Evolutionary conservation across 30 jellyfish, hydroid and myxozoan genomes (phyloP).

Genomic region (Sanderia malayensis): DNA sequence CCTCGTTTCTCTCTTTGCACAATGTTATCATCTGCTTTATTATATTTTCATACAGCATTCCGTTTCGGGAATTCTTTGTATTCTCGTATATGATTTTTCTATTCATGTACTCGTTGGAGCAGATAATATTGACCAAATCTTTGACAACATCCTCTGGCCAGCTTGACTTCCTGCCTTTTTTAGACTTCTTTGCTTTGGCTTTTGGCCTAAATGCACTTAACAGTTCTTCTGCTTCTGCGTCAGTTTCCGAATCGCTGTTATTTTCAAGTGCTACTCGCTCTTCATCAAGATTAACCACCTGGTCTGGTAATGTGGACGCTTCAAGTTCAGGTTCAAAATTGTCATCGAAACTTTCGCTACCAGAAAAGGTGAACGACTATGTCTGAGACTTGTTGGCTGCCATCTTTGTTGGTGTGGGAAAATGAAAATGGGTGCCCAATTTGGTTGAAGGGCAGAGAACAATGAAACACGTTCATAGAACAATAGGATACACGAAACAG

Average conservation of each 20-base stretch:
- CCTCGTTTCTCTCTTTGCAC: constrained; percentile 16
- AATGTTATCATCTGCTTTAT: neutral
- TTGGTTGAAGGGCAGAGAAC: neutral
- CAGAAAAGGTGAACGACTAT: neutral
- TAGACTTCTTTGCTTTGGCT: constrained; percentile 4
- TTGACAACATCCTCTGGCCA: constrained; percentile 38
- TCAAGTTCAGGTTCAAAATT: neutral
- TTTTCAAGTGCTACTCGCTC: constrained; percentile 7
- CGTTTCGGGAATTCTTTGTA: constrained; percentile 25
- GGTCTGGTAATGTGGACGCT: neutral
- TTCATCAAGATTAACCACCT: neutral
- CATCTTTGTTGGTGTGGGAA: neutral
- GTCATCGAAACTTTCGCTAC: constrained; percentile 13
- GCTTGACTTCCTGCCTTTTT: constrained; percentile 25
- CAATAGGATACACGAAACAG: constrained; percentile 27
- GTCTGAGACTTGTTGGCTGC: constrained; percentile 11
- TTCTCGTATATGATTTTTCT: constrained; percentile 6
- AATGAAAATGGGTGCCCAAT: neutral
- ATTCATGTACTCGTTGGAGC: constrained; percentile 17
- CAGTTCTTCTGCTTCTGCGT: constrained; percentile 11
- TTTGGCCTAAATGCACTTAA: constrained; percentile 34
- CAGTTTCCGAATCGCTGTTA: constrained; percentile 35
- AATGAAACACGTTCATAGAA: neutral
- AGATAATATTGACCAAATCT: constrained; percentile 27
- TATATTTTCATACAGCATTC: constrained; percentile 10